A percentile compares a stretch with the other conserved stretches of the same genome.
phyloP scores from a whole-genome alignment of 2,797 vertebrate species.

The Paedocypris micromegethes region DNA sequence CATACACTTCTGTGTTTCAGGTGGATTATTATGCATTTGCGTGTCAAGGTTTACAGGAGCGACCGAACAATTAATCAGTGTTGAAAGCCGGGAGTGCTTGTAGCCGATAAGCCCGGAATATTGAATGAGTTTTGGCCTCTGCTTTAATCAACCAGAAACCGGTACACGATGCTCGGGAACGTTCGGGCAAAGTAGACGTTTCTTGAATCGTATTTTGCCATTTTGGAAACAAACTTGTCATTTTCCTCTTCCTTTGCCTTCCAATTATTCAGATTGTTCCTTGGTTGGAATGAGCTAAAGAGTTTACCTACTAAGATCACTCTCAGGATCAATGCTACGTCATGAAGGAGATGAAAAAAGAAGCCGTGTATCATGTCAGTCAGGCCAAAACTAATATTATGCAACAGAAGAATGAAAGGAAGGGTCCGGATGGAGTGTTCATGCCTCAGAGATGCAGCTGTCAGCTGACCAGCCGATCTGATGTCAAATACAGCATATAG shows the following conservation, averaged over 20 bases:
- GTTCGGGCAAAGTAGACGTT: slow-evolving; percentile 4
- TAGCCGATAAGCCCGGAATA: slow-evolving; percentile 34
- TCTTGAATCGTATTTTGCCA: not conserved
- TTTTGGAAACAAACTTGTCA: slow-evolving; percentile 14
- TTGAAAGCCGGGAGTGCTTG: slow-evolving; percentile 25
- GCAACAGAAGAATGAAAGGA: not conserved
- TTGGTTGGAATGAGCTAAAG: not conserved
- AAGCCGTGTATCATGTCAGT: slow-evolving; percentile 2
- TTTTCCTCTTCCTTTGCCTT: not conserved
- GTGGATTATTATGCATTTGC: slow-evolving; percentile 26
- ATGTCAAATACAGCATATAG: slow-evolving; percentile 6
- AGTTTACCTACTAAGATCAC: slow-evolving; percentile 10
- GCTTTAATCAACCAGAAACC: slow-evolving; percentile 31
- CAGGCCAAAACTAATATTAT: slow-evolving; percentile 6
- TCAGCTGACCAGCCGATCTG: slow-evolving; percentile 4
- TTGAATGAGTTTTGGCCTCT: slow-evolving; percentile 21
- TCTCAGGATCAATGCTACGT: slow-evolving; percentile 15
- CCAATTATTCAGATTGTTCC: not conserved
- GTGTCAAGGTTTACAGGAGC: slow-evolving; percentile 25
- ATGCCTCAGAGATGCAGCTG: slow-evolving; percentile 6
- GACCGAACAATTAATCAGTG: slow-evolving; percentile 38
- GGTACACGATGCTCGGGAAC: slow-evolving; percentile 1
- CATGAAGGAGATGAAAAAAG: slow-evolving; percentile 4
- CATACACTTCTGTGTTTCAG: slow-evolving; percentile 23
- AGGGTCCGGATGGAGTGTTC: not conserved